These are phyloP conservation scores for Burhinus oedicnemus DNA, from an alignment of 2,113 vertebrate species.

Conservation along the genomic window DNA sequence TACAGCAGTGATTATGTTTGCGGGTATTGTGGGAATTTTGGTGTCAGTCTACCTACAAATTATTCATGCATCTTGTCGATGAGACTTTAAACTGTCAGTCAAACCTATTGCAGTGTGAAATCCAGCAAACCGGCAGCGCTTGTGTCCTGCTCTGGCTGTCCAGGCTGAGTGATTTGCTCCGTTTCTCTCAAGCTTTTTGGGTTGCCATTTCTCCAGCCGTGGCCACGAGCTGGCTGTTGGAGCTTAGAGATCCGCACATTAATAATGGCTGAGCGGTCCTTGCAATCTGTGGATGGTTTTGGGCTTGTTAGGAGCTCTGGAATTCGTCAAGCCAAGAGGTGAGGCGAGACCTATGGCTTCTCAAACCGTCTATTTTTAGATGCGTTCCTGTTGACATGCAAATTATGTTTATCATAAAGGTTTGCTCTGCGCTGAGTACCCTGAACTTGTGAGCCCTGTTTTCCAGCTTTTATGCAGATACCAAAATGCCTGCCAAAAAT, in stretches of 20 bases:
- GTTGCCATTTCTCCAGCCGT: fast-evolving
- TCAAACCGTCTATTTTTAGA: not conserved
- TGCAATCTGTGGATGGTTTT: not conserved
- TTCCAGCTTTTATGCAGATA: not conserved
- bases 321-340: not conserved
- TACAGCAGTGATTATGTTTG: not conserved
- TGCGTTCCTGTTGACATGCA: not conserved
- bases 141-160: not conserved
- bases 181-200: not conserved
- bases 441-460: not conserved
- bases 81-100: not conserved
- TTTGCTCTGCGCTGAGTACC: not conserved
- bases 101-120: not conserved
- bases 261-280: not conserved
- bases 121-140: not conserved
- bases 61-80: not conserved
- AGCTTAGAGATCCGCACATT: not conserved
- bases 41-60: not conserved
- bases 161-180: not conserved
- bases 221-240: not conserved
- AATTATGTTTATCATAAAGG: not conserved
- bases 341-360: not conserved
- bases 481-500: not conserved
- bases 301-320: not conserved
- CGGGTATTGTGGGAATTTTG: not conserved